Evolutionary conservation across 2,888 invertebrate species (phyloP).

Genomic region (Limnephilus lunatus): DNA sequence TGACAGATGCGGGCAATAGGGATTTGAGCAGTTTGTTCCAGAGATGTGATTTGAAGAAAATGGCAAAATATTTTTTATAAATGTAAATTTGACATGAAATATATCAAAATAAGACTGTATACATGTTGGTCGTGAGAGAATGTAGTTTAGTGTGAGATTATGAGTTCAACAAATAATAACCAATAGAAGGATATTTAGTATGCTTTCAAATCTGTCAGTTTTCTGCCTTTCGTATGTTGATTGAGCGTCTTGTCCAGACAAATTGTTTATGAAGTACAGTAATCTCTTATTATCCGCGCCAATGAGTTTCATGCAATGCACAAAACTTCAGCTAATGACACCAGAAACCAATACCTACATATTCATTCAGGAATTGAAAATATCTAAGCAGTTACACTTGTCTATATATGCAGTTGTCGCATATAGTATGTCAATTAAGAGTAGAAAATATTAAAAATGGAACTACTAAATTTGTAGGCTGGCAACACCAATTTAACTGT

Average conservation of each 20-base stretch:
- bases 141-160: slow-evolving; percentile 43
- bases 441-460: too few relatives aligned
- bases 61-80: slow-evolving; percentile 46
- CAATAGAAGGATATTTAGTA: background rate
- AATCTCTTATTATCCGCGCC: background rate
- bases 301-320: background rate
- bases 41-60: slow-evolving; percentile 33
- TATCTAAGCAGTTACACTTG: too few relatives aligned
- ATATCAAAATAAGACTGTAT: slow-evolving; percentile 54
- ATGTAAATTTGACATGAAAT: slow-evolving; percentile 51
- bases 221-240: too few relatives aligned
- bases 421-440: too few relatives aligned
- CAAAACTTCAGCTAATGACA: background rate
- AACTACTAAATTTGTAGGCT: too few relatives aligned
- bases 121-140: slow-evolving; percentile 37
- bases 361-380: too few relatives aligned
- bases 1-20: slow-evolving; percentile 20
- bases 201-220: background rate
- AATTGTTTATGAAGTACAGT: background rate
- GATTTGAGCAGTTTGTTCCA: slow-evolving; percentile 4
- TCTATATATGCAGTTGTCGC: too few relatives aligned
- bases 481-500: too few relatives aligned
- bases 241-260: too few relatives aligned
- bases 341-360: too few relatives aligned
- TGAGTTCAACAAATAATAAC: background rate